A percentile compares a stretch with the other conserved stretches of the same genome.
Evolutionary conservation across 2,797 vertebrate genomes (phyloP).

Genomic region (Todus mexicanus): DNA sequence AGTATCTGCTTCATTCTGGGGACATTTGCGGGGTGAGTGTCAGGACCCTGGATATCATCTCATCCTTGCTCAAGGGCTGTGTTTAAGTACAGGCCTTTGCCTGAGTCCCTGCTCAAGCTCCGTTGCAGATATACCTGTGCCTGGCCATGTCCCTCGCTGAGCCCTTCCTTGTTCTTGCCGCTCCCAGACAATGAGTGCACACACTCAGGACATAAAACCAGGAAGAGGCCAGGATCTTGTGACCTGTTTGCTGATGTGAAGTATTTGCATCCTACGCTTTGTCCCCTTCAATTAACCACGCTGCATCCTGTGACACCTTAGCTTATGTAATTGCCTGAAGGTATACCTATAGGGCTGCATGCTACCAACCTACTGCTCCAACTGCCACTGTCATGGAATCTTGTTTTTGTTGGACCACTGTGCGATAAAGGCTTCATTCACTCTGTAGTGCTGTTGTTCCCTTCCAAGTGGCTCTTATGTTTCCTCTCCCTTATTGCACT

Average conservation of each 20-base stretch:
- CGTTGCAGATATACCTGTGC: not conserved
- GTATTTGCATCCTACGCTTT: not conserved
- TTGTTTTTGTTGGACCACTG: not conserved
- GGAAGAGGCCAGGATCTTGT: not conserved
- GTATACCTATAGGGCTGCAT: not conserved
- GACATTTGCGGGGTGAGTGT: rapidly evolving
- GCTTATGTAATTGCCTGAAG: not conserved
- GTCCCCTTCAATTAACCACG: not conserved
- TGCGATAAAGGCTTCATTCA: not conserved
- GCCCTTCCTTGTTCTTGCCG: not conserved
- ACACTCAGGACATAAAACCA: not conserved
- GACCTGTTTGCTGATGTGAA: not conserved
- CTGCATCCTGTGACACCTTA: not conserved
- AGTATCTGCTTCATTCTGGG: not conserved
- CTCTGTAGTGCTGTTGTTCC: slow-evolving; percentile 17
- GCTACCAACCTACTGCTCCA: not conserved
- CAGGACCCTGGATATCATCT: not conserved
- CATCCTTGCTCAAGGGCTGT: not conserved
- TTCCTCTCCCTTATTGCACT: not conserved
- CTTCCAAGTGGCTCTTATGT: slow-evolving; percentile 30
- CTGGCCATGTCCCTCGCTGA: not conserved
- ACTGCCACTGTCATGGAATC: not conserved
- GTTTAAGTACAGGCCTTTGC: not conserved
- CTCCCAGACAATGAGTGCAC: rapidly evolving
- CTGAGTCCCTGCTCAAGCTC: rapidly evolving